Evolutionary conservation across 2,113 vertebrate genomes (phyloP).

Genomic region (Carassius gibelio): DNA sequence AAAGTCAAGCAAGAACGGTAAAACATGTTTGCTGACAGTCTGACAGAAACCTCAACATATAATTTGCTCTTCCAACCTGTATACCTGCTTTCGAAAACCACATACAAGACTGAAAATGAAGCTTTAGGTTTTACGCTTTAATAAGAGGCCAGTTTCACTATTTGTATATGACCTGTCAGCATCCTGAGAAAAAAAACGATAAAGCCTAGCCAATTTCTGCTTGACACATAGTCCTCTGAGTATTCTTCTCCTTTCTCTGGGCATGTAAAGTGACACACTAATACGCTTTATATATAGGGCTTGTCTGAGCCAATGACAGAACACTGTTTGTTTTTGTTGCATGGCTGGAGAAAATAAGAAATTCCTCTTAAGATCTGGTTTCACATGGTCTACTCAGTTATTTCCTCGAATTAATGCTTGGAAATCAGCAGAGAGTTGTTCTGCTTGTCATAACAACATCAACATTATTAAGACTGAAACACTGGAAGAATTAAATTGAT

Average conservation of each 20-base stretch:
- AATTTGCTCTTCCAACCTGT: constrained; percentile 51
- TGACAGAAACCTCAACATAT: constrained; percentile 52
- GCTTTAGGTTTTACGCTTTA: constrained; percentile 18
- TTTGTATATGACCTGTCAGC: constrained; percentile 6
- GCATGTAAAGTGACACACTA: constrained; percentile 18
- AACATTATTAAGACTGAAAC: constrained; percentile 25
- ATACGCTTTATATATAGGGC: constrained; percentile 3
- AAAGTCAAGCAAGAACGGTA: constrained; percentile 45
- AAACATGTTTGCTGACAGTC: constrained; percentile 57
- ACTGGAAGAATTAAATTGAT: constrained; percentile 5
- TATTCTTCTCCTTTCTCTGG: not conserved
- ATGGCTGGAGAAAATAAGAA: constrained; percentile 5
- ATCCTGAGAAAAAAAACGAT: constrained; percentile 6
- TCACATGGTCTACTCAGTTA: constrained; percentile 18
- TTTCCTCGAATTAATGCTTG: constrained; percentile 27
- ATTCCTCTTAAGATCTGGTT: constrained; percentile 16
- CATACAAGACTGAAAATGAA: not conserved
- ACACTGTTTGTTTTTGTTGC: constrained; percentile 28
- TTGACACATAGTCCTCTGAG: not conserved
- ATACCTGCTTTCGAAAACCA: constrained; percentile 48
- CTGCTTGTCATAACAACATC: constrained; percentile 30
- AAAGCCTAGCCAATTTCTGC: not conserved
- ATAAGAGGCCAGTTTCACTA: constrained; percentile 22
- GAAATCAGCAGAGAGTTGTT: constrained; percentile 36
- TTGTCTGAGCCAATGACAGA: not conserved